Conservation (phyloP, 2,113 vertebrate species). For the Micromys minutus region DNA sequence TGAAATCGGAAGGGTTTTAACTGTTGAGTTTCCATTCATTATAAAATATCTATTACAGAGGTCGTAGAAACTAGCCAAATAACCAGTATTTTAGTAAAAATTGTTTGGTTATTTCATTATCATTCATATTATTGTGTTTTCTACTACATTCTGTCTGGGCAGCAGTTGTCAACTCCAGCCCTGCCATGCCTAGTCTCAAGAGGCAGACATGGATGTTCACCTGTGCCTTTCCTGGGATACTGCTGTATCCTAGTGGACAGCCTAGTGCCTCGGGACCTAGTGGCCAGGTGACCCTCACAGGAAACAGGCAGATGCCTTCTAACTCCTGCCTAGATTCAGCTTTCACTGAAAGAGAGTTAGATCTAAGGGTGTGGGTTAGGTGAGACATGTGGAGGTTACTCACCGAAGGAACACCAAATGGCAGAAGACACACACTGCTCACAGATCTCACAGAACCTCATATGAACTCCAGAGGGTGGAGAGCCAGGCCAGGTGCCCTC, state of each 20-base stretch:
- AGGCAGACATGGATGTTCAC: neutral
- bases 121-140: neutral
- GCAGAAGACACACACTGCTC: neutral
- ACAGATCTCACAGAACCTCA: neutral
- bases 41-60: neutral
- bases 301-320: neutral
- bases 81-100: neutral
- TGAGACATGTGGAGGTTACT: no score
- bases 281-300: neutral
- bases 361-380: neutral
- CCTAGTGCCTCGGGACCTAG: neutral
- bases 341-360: neutral
- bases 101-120: neutral
- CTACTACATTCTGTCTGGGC: neutral
- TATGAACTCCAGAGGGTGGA: neutral
- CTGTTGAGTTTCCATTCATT: neutral
- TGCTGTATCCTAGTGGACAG: neutral
- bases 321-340: neutral
- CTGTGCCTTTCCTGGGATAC: neutral
- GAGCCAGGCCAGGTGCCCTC: neutral
- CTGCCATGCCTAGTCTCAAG: neutral
- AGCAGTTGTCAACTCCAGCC: neutral
- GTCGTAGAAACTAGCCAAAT: slow-evolving; percentile 1
- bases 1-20: neutral
- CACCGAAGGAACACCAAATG: neutral